These are phyloP conservation scores for Brachyrhaphis roseni DNA, from an alignment of 2,797 vertebrate genomes.

Conservation along the genomic window DNA sequence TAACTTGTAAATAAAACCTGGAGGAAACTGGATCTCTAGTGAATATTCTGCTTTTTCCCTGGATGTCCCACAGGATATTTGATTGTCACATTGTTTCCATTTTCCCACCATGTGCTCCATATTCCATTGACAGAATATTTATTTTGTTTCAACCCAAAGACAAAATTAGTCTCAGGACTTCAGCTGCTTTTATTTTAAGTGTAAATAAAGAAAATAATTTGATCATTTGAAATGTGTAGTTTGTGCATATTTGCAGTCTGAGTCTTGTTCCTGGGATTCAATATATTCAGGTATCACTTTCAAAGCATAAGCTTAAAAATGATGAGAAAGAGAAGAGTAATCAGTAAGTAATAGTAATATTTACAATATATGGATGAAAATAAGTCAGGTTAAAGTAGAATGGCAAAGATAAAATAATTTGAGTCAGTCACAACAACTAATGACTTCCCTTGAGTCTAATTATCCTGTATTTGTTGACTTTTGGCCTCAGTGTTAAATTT, in stretches of 20 bases:
- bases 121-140: background rate
- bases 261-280: background rate
- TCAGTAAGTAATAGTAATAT: background rate
- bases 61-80: background rate
- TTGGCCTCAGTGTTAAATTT: background rate
- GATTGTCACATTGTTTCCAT: background rate
- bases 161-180: background rate
- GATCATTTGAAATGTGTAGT: background rate
- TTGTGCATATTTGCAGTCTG: background rate
- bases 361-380: background rate
- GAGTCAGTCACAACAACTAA: conserved; percentile 5
- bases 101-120: background rate
- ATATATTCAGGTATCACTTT: background rate
- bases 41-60: background rate
- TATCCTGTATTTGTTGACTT: background rate
- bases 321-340: background rate
- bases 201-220: background rate
- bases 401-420: background rate
- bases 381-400: conserved; percentile 11
- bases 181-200: background rate
- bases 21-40: background rate
- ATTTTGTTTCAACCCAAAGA: background rate
- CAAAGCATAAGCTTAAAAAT: background rate
- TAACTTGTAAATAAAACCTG: background rate
- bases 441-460: conserved; percentile 4